A percentile compares a stretch with the other conserved stretches of the same genome.
Evolutionary conservation across 2,888 invertebrate genomes (phyloP).

Genomic region (Volucella zonaria): DNA sequence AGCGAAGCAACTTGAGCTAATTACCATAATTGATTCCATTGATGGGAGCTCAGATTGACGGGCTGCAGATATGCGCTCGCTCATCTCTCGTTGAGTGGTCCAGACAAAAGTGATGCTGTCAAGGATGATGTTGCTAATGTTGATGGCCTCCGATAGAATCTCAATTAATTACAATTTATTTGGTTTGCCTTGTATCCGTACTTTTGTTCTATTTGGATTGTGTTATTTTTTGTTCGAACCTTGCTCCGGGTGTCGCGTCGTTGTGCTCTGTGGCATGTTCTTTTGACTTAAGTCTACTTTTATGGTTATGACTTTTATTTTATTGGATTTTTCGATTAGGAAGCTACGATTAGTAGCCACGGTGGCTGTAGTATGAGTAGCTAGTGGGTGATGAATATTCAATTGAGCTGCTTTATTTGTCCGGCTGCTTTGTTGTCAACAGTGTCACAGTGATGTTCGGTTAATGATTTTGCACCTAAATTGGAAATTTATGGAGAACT

Average conservation of each 20-base stretch:
- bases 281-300: slow-evolving; percentile 44
- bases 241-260: neutral
- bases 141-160: slow-evolving; percentile 59
- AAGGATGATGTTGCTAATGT: slow-evolving; percentile 65
- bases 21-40: slow-evolving; percentile 74
- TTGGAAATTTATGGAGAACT: slow-evolving; percentile 62
- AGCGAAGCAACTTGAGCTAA: slow-evolving; percentile 66
- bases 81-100: slow-evolving; percentile 48
- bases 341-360: neutral
- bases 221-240: neutral
- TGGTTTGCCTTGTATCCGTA: slow-evolving; percentile 55
- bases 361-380: slow-evolving; percentile 20
- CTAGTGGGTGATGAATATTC: slow-evolving; percentile 58
- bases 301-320: slow-evolving; percentile 67
- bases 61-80: slow-evolving; percentile 57
- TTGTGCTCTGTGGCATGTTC: slow-evolving; percentile 39
- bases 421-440: slow-evolving; percentile 58
- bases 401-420: slow-evolving; percentile 57
- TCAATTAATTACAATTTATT: slow-evolving; percentile 73
- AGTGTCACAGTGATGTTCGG: slow-evolving; percentile 66
- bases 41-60: slow-evolving; percentile 67
- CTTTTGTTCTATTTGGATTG: slow-evolving; percentile 19
- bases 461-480: slow-evolving; percentile 70
- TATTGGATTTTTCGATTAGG: slow-evolving; percentile 40
- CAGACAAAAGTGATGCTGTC: slow-evolving; percentile 60